Conservation (phyloP, 2,113 vertebrate genomes). For the Hypocryptadius cinnamomeus region DNA sequence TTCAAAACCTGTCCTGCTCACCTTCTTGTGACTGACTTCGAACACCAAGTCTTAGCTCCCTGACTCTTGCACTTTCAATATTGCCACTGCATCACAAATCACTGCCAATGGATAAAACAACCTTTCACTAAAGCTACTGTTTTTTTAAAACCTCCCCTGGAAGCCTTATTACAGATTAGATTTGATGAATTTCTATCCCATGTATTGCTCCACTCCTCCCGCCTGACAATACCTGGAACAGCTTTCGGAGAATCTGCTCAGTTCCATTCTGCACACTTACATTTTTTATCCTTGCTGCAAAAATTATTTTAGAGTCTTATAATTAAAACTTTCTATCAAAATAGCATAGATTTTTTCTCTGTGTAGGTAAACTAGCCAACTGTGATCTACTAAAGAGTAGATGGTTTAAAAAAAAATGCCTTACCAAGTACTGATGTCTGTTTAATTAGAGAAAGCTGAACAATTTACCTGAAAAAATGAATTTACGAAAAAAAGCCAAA, state of each 20-base stretch:
- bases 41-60: not conserved
- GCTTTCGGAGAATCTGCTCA: not conserved
- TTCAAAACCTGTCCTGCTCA: not conserved
- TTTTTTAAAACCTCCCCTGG: not conserved
- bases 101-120: not conserved
- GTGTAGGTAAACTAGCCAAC: not conserved
- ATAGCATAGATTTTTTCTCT: not conserved
- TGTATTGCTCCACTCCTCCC: not conserved
- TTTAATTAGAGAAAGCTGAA: not conserved
- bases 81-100: not conserved
- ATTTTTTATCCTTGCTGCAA: not conserved
- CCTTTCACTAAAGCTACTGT: not conserved
- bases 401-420: not conserved
- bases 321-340: conserved; percentile 15
- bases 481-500: not conserved
- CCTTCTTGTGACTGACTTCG: not conserved
- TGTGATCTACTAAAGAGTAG: not conserved
- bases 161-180: not conserved
- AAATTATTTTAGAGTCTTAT: not conserved
- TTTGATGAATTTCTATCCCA: not conserved
- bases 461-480: not conserved
- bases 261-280: not conserved
- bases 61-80: not conserved
- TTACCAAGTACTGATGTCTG: not conserved
- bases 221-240: not conserved